Base-by-base conservation (phyloP, 2,797 vertebrate genomes). In the Alectoris magna region DNA sequence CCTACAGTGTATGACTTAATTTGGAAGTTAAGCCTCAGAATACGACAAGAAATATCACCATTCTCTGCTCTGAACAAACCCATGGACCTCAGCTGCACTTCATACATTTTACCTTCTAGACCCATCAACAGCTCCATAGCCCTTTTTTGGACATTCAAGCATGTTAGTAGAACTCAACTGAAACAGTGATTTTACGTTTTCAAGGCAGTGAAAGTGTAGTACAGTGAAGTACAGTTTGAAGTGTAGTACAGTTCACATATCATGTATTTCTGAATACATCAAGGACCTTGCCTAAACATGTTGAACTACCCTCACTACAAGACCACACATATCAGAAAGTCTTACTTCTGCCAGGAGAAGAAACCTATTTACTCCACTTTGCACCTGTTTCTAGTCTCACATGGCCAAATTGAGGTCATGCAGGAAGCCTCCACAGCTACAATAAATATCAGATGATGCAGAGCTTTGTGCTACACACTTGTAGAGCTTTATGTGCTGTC, bases 361-460 rank as follows among this genome's bases (percentile, higher is more conserved):
- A 69, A 83, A 66, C 11, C 46, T 21, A 10, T 44, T 79, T 0
- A 0, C 18, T 38, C 17, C 64, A 53, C 19, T 56, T 43, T 68
- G 26, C 29, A 23, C 14, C 34, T 71, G 16, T 38, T 68, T 58
- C 34, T 36, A 53, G 22, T 36, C n/a, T 74, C n/a, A 48, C 13
- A 9, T 56, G 27, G 21, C 16, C 23, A 44, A 21, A 48, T 16
- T 24, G 24, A 81, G 23, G 48, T 51, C 8, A 14, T 9, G 14
- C 4, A 11, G n/a, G 18, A 44, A 81, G 6, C 26, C n/a, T 46
- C 66, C 29, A 36, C 17, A 90, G 46, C 27, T 55, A 27, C 21
- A 27, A 0, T 8, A 11, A 0, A 7, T 5, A 29, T 44, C 27
- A 31, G 12, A 27, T 14, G 22, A 29, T 1, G 0, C 8, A 41